Percentiles rank a stretch among this genome's conserved stretches.
Conservation (phyloP, 1,140 invertebrate species). For the Zaprionus ornatus region DNA sequence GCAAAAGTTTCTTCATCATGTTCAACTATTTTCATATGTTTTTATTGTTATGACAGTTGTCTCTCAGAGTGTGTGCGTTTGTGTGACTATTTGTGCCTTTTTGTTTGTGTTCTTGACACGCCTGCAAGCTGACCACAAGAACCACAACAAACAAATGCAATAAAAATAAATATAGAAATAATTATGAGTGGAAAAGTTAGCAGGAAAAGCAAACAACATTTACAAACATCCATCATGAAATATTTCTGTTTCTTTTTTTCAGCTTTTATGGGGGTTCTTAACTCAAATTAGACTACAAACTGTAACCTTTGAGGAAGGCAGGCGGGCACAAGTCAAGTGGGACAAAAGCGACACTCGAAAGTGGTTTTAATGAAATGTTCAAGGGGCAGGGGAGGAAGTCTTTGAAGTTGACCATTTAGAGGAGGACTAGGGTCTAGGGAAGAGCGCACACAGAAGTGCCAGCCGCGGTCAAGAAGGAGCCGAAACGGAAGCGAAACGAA, state of each 20-base stretch:
- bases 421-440: conserved; percentile 1
- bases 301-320: conserved; percentile 45
- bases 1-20: conserved; percentile 27
- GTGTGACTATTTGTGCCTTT: conserved; percentile 12
- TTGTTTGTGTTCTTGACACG: conserved; percentile 9
- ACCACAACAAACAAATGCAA: conserved; percentile 65
- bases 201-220: conserved; percentile 8
- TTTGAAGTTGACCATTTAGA: conserved; percentile 67
- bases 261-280: conserved; percentile 20
- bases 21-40: conserved; percentile 35
- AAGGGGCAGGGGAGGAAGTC: conserved; percentile 17
- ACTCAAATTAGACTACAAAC: conserved; percentile 52
- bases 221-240: conserved; percentile 31
- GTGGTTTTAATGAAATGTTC: conserved; percentile 66
- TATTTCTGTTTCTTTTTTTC: background rate
- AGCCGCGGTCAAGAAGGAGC: background rate
- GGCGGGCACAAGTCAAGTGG: conserved; percentile 31
- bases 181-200: conserved; percentile 62
- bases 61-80: conserved; percentile 1
- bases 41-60: conserved; percentile 26
- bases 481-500: conserved; percentile 65
- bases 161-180: conserved; percentile 68
- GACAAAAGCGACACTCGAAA: conserved; percentile 35
- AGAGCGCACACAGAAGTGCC: conserved; percentile 45
- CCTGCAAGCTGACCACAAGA: conserved; percentile 49